Evolutionary conservation across 2,797 vertebrate species (phyloP), one percentile per base, ranked within the genome.

Genomic region (Cynopterus sphinx): DNA sequence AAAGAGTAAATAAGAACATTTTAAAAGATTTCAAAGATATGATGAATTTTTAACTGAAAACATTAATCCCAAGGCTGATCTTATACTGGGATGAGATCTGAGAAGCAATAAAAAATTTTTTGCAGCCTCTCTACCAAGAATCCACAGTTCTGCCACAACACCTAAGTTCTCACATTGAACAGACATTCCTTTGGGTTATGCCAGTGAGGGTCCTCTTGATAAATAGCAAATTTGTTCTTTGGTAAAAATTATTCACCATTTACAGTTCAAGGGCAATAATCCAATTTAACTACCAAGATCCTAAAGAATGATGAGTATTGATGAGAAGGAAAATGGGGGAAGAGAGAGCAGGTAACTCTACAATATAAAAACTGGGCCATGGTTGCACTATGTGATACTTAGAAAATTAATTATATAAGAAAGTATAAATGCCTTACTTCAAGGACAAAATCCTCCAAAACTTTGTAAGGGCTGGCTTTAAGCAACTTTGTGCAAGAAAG

Each of bases 11-110:
- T 41, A 4, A 51, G 87, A 88, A 53, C 10, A 84, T 4, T 41
- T 68, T 22, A 70, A 57, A 74, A 81, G 28, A 39, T 81, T 75
- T 63, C 26, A 91, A 55, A 74, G 13, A 89, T 53, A 87, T 28
- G 39, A 17, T 73, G 21, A 93, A 59, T 3, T 87, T 92, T 74
- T 84, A 77, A 87, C n/a, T 83, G 51, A 63, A 91, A 93, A 93
- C 21, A 65, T 57, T n/a, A 81, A 68, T 31, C 15, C 55, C 43
- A 75, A 63, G 9, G 46, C 9, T 89, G 33, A 86, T n/a, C 22
- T 70, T 61, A 10, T 0, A 53, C 31, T 33, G 49, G 10, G 36
- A 61, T 68, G 33, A 28, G 41, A 82, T 92, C 26, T 90, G 53
- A 71, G 70, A 77, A n/a, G 15, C 13, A 41, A n/a, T 46, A n/a